Base-by-base conservation (phyloP, 2,113 vertebrate genomes). In the Hemichromis elongatus region DNA sequence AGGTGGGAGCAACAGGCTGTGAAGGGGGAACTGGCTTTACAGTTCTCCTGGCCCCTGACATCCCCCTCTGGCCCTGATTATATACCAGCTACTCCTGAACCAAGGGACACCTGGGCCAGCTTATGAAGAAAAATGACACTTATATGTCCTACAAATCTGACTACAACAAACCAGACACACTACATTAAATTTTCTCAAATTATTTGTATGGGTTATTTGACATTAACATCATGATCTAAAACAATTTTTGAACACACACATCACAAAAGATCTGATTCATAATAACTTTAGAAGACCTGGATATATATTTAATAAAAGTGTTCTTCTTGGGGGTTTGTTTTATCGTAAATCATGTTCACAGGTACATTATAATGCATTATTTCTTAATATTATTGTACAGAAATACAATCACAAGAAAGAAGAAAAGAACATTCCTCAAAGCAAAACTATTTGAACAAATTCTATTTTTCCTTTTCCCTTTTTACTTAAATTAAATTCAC, bases 1-100 rank as follows among this genome's bases (percentile, higher is more conserved):
- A 93, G 91, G 94, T 94, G 83, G 81, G 77, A 81, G 89, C 92
- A 94, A 90, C 90, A 89, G 87, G 86, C 83, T 82, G 79, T 93
- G 91, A 93, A 88, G 86, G 86, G 6, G 78, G 82, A 89, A 84
- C 92, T 85, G 89, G 80, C 88, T 94, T 89, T 86, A 90, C 80
- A 83, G 86, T 84, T 86, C 82, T 50, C 21, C 83, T 79, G 66
- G 33, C 85, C 87, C 75, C 83, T 92, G 86, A 94, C 89, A 92
- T 54, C 52, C 73, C 85, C 91, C 91, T 90, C 89, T 86, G 89
- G 90, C 35, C 86, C 80, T 79, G 52, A 68, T 77, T 90, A 91
- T 90, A 90, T 90, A 92, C 66, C 83, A 85, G 52, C 84, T 70
- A 81, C 83, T 88, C 50, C 50, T 40, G 56, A 61, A 88, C 52